Percentiles rank a stretch among this genome's conserved stretches.
Conservation (phyloP, 2,113 vertebrate genomes). For the Galbula dea region DNA sequence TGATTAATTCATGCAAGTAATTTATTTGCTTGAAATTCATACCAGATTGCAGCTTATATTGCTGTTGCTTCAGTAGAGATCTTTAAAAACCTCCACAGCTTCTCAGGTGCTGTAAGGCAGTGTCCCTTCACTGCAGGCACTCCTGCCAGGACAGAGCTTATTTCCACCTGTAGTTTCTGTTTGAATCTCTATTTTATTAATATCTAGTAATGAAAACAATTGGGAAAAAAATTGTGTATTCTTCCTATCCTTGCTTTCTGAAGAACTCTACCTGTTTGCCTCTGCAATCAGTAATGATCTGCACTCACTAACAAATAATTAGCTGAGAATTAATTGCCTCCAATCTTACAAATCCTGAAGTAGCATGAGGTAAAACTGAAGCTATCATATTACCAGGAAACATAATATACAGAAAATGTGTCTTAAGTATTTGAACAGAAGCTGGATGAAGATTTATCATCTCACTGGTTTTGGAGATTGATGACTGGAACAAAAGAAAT, state of each 20-base stretch:
- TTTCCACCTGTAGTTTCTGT: neutral
- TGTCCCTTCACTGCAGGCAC: rapidly evolving
- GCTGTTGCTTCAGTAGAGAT: neutral
- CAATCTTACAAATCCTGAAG: neutral
- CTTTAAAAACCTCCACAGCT: neutral
- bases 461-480: neutral
- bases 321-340: neutral
- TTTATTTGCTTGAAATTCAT: neutral
- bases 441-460: neutral
- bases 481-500: neutral
- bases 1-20: neutral
- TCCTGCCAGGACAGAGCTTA: neutral
- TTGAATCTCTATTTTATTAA: neutral
- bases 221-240: neutral
- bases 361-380: neutral
- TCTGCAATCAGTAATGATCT: neutral
- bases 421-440: slow-evolving; percentile 2
- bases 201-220: neutral
- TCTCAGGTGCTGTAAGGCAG: neutral
- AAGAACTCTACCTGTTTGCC: neutral
- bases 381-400: neutral
- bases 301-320: neutral
- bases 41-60: neutral
- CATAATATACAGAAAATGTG: neutral
- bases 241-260: neutral